Evolutionary conservation across 2,113 vertebrate genomes (phyloP), one percentile per base, ranked within the genome.

Genomic region (Anarhynchus alexandrinus): DNA sequence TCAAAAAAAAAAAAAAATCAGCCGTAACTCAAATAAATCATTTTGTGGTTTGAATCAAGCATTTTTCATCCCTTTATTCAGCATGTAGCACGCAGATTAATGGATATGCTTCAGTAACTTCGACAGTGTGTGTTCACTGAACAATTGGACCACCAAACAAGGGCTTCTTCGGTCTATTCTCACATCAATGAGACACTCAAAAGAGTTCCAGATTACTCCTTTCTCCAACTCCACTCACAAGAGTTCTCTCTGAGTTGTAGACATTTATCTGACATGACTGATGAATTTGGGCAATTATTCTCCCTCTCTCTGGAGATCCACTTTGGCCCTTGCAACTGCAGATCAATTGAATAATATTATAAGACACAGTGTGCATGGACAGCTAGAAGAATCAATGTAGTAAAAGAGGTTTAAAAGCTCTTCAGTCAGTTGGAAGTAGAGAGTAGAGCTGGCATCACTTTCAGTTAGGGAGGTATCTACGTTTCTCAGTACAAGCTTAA

Each of bases 141-240:
- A 97, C 78, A 94, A 95, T 32, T 94, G 82, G 87, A 97, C 84
- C 84, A 94, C 87, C 91, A 95, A 93, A 95, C 62, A 95, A 95
- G 93, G 84, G n/a, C 71, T 93, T 94, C 81, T 82, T 96, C 83
- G 3, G 43, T 86, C 74, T 93, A 59, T 91, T 93, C 55, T 87
- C 42, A 73, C 74, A 94, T 95, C 91, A 95, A n/a, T 76, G 84
- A 95, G 84, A 78, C 38, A 34, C 54, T 96, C 89, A 86, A 83
- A 97, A 92, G 86, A 74, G 84, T 97, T 97, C 95, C 94, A 97
- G 95, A 95, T 97, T 95, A 82, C 84, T 96, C 74, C 81, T 95
- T 93, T 94, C 81, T 94, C 87, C 86, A 83, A 13, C 70, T 94
- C 84, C 58, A 94, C 91, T 95, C 93, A 90, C 58, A 90, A 77